Evolutionary conservation across 1,140 invertebrate species (phyloP).

Genomic region (Hypothenemus hampei): DNA sequence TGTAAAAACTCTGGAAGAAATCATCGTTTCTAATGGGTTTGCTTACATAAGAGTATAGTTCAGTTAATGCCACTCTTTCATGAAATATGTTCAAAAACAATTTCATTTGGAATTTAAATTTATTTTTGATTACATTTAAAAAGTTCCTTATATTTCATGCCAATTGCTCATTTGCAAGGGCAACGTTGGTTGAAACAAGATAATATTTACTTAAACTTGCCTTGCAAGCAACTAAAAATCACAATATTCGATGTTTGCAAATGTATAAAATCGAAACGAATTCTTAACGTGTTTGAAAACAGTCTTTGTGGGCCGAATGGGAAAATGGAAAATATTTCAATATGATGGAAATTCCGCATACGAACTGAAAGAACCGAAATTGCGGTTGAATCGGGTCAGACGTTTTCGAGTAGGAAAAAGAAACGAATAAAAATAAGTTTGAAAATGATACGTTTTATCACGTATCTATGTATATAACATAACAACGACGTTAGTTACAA

Average conservation of each 20-base stretch:
- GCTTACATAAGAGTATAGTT: neutral
- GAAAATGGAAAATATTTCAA: constrained; percentile 11
- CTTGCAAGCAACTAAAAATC: too few species aligned
- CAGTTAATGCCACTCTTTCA: neutral
- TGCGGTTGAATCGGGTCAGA: constrained; percentile 10
- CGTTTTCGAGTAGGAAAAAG: neutral
- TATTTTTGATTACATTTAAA: neutral
- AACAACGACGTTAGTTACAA: too few species aligned
- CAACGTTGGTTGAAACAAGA: too few species aligned
- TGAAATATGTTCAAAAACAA: neutral
- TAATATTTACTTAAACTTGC: too few species aligned
- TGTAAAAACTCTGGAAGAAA: constrained; percentile 10
- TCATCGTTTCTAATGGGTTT: constrained; percentile 16
- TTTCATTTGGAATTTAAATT: neutral
- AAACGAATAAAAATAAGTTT: constrained; percentile 4
- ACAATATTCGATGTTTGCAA: constrained; percentile 3
- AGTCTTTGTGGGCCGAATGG: constrained; percentile 1
- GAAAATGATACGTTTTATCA: constrained; percentile 4
- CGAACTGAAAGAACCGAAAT: constrained; percentile 9
- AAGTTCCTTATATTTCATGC: too few species aligned
- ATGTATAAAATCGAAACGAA: constrained; percentile 4
- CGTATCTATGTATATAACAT: too few species aligned
- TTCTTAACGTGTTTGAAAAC: constrained; percentile 6
- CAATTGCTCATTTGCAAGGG: too few species aligned
- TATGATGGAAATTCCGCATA: constrained; percentile 7